Base-by-base conservation (phyloP, 2,113 vertebrate genomes). In the Phoenicopterus ruber region DNA sequence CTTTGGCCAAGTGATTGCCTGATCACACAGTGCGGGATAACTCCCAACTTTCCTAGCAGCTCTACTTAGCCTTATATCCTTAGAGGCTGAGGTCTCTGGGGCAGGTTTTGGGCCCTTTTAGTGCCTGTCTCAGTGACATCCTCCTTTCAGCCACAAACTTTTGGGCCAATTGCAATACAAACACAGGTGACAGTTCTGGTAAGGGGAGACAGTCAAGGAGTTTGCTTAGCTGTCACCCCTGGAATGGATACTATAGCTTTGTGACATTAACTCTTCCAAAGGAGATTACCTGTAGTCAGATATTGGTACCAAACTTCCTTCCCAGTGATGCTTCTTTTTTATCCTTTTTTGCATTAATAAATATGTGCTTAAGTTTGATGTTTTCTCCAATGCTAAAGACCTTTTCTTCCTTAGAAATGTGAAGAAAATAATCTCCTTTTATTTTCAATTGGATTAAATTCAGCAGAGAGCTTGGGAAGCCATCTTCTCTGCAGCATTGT, bases 401-500 rank as follows among this genome's bases (percentile, higher is more conserved):
- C 38, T 63, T 89, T 76, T 24, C 61, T 91, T 76, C 70, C 67
- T 73, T 67, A 46, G 63, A 91, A 77, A 83, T 86, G 54, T 67
- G 78, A 90, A 81, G 21, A 78, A 54, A 79, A 72, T 92, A 95
- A 94, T 95, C 66, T 90, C 69, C 44, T 93, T 87, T 90, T 96
- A 82, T 84, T 94, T 78, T 92, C 84, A 95, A 80, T 69, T 88
- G 82, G 69, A 95, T 81, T 93, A 91, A 95, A 81, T 70, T 86
- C 66, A 94, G 55, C 67, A 83, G 59, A 82, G 80, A 52, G 49
- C 44, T 54, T 54, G 54, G 32, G 83, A 95, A 55, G 72, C 72
- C 52, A 50, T 72, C 84, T 89, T 77, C 59, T 94, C 91, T 88
- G 67, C 47, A 86, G 36, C n/a, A 85, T 94, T 94, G 74, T 91